phyloP scores from a whole-genome alignment of 2,113 vertebrate species.

The Sarotherodon lohbergeri region DNA sequence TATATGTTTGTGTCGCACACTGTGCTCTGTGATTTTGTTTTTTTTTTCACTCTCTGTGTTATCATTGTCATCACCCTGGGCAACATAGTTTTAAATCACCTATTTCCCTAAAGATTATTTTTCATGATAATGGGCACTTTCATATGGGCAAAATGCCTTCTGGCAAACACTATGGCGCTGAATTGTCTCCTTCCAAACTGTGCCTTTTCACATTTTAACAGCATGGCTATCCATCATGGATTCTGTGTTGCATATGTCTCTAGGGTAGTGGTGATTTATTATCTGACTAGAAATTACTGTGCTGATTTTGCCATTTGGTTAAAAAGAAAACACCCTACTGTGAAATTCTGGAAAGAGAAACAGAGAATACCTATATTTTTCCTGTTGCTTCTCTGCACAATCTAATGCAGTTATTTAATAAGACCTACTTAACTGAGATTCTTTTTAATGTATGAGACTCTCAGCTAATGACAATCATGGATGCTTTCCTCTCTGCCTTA shows the following conservation, averaged over 20 bases:
- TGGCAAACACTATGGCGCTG: conserved; percentile 14
- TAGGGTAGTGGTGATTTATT: conserved; percentile 57
- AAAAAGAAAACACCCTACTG: conserved; percentile 30
- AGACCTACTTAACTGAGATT: neutral
- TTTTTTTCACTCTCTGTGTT: neutral
- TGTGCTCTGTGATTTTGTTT: neutral
- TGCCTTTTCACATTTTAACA: conserved; percentile 56
- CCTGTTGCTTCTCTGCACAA: neutral
- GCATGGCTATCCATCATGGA: conserved; percentile 57
- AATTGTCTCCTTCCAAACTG: conserved; percentile 40
- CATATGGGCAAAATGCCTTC: conserved; percentile 41
- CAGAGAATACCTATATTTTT: neutral
- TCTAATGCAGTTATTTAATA: neutral
- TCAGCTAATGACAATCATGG: neutral
- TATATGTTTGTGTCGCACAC: neutral
- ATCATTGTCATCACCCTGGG: conserved; percentile 18
- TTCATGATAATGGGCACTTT: conserved; percentile 46
- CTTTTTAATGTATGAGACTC: neutral
- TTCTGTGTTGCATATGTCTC: conserved; percentile 43
- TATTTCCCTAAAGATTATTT: conserved; percentile 47
- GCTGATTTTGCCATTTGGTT: conserved; percentile 43
- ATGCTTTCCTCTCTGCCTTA: neutral
- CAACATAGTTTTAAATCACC: conserved; percentile 42
- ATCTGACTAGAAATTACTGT: conserved; percentile 45
- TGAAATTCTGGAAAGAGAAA: neutral